A percentile compares a stretch with the other conserved stretches of the same genome.
These are phyloP conservation scores for Chrosomus eos DNA, from an alignment of 2,797 vertebrate species.

Conservation along the genomic window DNA sequence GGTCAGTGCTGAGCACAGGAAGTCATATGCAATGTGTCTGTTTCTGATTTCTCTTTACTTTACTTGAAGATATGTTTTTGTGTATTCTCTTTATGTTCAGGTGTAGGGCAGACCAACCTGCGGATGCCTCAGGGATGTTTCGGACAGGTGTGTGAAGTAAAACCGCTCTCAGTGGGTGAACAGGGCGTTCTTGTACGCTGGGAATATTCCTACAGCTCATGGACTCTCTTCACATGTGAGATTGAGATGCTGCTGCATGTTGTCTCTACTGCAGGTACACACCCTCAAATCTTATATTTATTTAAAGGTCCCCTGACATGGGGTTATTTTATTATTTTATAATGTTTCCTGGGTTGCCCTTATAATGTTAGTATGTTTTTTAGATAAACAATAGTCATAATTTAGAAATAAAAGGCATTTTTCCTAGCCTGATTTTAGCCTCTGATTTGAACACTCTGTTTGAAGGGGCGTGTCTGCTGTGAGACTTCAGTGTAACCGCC, in stretches of 20 bases:
- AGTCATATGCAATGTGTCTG: neutral
- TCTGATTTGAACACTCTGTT: too few species aligned
- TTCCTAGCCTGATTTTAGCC: too few species aligned
- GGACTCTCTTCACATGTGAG: constrained; percentile 98
- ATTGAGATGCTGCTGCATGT: constrained; percentile 98
- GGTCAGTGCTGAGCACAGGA: constrained; percentile 74
- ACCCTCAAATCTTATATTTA: neutral
- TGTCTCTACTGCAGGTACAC: constrained; percentile 94
- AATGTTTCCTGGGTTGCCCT: too few species aligned
- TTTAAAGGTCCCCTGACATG: too few species aligned
- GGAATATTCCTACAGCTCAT: constrained; percentile 95
- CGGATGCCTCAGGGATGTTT: constrained; percentile 92
- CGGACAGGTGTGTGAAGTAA: constrained; percentile 87
- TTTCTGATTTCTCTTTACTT: neutral
- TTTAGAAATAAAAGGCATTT: too few species aligned
- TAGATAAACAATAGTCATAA: too few species aligned
- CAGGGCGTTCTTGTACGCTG: constrained; percentile 91
- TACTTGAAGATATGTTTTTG: neutral
- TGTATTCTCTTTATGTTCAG: constrained; percentile 65
- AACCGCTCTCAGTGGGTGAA: constrained; percentile 86
- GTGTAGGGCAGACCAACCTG: constrained; percentile 91
- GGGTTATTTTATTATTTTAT: too few species aligned
- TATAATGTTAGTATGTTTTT: too few species aligned
- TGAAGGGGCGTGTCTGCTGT: too few species aligned
- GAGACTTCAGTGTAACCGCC: too few species aligned